phyloP scores from a whole-genome alignment of 2,113 vertebrate genomes.

The Aleadryas rufinucha region DNA sequence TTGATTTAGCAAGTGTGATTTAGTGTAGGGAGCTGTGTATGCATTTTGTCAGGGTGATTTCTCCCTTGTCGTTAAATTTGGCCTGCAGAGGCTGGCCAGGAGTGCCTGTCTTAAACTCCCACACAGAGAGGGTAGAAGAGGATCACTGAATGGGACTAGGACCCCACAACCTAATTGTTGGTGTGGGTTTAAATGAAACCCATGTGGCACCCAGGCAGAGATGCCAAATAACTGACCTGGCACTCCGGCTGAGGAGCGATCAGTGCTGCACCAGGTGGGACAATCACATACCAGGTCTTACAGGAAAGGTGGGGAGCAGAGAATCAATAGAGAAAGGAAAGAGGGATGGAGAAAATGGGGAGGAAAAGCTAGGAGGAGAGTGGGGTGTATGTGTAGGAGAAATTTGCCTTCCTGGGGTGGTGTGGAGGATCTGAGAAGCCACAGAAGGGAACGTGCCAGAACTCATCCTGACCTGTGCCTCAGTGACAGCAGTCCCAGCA shows the following conservation, averaged over 20 bases:
- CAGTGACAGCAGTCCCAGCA: not conserved
- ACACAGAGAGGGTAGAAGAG: not conserved
- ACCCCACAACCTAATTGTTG: fast-evolving
- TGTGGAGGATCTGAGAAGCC: not conserved
- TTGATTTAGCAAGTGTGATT: not conserved
- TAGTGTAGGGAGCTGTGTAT: not conserved
- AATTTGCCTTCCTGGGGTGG: not conserved
- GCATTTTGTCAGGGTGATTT: not conserved
- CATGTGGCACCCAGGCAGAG: not conserved
- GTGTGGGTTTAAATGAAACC: not conserved
- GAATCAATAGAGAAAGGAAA: not conserved
- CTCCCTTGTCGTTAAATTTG: not conserved
- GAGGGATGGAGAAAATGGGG: not conserved
- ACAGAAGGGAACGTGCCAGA: fast-evolving
- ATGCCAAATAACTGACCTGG: fast-evolving
- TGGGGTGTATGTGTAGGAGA: not conserved
- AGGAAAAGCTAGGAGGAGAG: not conserved
- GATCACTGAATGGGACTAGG: not conserved
- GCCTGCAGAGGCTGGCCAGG: not conserved
- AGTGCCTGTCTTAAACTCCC: not conserved
- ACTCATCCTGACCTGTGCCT: not conserved
- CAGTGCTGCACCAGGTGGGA: not conserved
- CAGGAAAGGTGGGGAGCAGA: not conserved
- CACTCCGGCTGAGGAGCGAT: not conserved
- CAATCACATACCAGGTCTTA: not conserved